Conservation (phyloP, 2,888 invertebrate species). For the Chironomus tentans region DNA sequence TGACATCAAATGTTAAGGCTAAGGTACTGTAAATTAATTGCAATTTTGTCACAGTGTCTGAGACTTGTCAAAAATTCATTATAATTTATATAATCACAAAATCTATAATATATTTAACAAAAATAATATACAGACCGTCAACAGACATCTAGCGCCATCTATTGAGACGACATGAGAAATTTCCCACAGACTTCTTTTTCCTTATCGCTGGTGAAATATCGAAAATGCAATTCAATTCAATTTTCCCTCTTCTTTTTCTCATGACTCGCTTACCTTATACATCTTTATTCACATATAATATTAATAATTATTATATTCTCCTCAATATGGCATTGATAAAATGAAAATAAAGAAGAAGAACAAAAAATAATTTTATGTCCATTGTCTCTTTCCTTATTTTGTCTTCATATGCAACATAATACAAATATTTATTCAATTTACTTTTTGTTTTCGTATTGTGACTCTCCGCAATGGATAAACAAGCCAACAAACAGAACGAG, state of each 20-base stretch:
- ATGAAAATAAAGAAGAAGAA: neutral
- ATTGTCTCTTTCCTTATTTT: neutral
- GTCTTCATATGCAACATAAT: neutral
- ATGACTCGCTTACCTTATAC: neutral
- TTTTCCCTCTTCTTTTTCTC: neutral
- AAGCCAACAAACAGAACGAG: neutral
- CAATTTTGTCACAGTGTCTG: no score
- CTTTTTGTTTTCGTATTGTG: neutral
- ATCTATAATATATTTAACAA: neutral
- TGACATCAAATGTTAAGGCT: no score
- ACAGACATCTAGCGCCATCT: neutral
- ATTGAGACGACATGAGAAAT: neutral
- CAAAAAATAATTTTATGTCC: neutral
- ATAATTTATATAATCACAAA: no score
- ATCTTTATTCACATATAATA: no score
- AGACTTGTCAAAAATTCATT: no score
- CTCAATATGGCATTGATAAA: neutral
- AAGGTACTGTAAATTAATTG: no score
- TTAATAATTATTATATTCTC: neutral
- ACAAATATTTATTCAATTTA: constrained; percentile 16
- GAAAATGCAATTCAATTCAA: neutral
- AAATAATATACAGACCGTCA: neutral
- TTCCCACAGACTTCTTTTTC: neutral
- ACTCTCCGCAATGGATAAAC: neutral
- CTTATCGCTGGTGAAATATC: constrained; percentile 1